phyloP scores from a whole-genome alignment of 2,797 vertebrate genomes.

The Rhadinocentrus ornatus region DNA sequence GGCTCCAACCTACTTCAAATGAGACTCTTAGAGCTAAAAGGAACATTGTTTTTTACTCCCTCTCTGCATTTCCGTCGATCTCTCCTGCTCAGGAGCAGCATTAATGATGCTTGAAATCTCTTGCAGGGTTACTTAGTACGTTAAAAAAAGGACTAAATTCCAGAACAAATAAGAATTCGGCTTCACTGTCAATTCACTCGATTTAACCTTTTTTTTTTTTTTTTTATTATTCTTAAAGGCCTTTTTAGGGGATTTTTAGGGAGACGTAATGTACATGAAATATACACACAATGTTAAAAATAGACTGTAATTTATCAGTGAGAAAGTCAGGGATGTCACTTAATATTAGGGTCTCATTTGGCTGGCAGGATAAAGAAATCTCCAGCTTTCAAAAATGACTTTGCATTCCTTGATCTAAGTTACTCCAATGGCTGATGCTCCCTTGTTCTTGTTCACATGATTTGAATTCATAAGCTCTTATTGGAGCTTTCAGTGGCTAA shows the following conservation, averaged over 20 bases:
- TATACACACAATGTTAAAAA: neutral
- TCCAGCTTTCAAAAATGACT: neutral
- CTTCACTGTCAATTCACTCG: neutral
- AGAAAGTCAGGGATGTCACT: too few relatives aligned
- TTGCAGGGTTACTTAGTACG: neutral
- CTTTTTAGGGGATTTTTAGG: neutral
- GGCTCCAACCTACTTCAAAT: slow-evolving; percentile 27
- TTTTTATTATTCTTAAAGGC: neutral
- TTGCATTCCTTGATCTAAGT: neutral
- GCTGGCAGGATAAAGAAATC: neutral
- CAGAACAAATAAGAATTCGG: neutral
- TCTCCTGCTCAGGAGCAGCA: neutral
- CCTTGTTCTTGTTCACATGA: neutral
- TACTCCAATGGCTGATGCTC: neutral
- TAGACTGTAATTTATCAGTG: neutral
- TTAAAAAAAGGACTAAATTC: slow-evolving; percentile 6
- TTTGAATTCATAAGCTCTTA: neutral
- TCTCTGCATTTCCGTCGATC: slow-evolving; percentile 36
- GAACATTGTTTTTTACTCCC: slow-evolving; percentile 46
- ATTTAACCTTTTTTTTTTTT: slow-evolving; percentile 1
- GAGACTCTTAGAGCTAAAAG: slow-evolving; percentile 49
- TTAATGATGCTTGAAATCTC: slow-evolving; percentile 21
- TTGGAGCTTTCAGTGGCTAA: neutral
- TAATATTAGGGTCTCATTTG: neutral
- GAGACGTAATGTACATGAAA: neutral